A percentile compares a stretch with the other conserved stretches of the same genome.
phyloP scores from a whole-genome alignment of 2,113 vertebrate species.

The Tychaedon coryphoeus region DNA sequence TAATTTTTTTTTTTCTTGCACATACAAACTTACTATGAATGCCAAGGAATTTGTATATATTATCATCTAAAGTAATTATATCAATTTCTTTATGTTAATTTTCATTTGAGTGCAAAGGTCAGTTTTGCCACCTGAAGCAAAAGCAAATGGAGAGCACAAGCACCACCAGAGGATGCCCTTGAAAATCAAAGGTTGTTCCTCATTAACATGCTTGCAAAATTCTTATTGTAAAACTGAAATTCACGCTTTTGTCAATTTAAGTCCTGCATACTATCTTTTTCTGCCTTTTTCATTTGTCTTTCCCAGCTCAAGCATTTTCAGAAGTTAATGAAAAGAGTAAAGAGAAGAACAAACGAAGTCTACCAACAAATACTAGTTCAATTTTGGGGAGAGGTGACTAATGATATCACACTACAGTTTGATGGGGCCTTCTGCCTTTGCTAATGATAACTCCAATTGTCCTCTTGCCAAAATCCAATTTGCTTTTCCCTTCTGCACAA shows the following conservation, averaged over 20 bases:
- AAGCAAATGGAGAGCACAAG: background rate
- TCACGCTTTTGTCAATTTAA: background rate
- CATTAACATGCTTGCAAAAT: background rate
- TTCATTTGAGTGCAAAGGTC: background rate
- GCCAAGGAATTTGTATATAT: background rate
- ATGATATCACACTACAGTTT: background rate
- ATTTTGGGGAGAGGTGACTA: background rate
- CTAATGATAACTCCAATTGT: background rate
- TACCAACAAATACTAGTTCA: background rate
- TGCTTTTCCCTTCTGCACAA: background rate
- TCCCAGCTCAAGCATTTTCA: background rate
- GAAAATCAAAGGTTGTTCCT: background rate
- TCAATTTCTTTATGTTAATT: background rate
- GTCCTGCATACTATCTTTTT: background rate
- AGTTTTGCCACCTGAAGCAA: background rate
- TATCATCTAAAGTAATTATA: background rate
- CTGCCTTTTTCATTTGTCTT: background rate
- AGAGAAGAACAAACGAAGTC: background rate
- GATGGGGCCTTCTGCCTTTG: background rate
- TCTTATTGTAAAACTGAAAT: background rate
- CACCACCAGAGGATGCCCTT: background rate
- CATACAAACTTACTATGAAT: background rate
- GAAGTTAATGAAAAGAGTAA: background rate
- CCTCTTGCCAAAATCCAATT: background rate
- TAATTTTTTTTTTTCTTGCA: background rate